phyloP scores from a whole-genome alignment of 2,113 vertebrate genomes.

The Oncorhynchus tshawytscha region DNA sequence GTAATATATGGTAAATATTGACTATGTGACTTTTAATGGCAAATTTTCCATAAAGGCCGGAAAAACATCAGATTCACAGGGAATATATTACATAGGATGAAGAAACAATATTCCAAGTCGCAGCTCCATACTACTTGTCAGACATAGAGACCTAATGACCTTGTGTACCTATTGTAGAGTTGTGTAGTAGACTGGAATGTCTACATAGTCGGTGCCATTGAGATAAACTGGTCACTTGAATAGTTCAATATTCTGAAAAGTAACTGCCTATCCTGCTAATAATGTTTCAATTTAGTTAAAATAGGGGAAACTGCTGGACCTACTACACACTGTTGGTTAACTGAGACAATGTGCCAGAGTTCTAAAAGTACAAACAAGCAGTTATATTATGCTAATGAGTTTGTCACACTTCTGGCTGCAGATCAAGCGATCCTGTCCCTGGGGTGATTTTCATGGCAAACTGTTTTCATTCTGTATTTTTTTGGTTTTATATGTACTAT shows the following conservation, averaged over 20 bases:
- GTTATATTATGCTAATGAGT: background rate
- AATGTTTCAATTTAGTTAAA: background rate
- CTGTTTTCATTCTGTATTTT: background rate
- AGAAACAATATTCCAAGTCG: too few species aligned
- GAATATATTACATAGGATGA: too few species aligned
- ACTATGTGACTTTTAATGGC: too few species aligned
- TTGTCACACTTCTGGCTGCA: background rate
- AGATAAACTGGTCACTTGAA: background rate
- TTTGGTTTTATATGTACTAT: background rate
- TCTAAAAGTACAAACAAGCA: background rate
- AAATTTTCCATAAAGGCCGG: too few species aligned
- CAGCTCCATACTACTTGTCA: too few species aligned
- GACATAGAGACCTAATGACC: background rate
- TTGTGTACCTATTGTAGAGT: background rate
- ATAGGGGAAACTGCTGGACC: background rate
- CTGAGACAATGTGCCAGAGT: background rate
- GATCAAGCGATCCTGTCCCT: background rate
- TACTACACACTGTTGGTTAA: background rate
- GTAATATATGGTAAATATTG: too few species aligned
- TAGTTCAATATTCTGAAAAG: background rate
- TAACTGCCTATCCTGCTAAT: background rate
- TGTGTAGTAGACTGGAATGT: background rate
- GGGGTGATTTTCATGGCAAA: background rate
- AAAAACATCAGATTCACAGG: too few species aligned
- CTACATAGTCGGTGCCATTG: background rate